phyloP scores from a whole-genome alignment of 1,140 invertebrate genomes.

The Cataglyphis hispanica region DNA sequence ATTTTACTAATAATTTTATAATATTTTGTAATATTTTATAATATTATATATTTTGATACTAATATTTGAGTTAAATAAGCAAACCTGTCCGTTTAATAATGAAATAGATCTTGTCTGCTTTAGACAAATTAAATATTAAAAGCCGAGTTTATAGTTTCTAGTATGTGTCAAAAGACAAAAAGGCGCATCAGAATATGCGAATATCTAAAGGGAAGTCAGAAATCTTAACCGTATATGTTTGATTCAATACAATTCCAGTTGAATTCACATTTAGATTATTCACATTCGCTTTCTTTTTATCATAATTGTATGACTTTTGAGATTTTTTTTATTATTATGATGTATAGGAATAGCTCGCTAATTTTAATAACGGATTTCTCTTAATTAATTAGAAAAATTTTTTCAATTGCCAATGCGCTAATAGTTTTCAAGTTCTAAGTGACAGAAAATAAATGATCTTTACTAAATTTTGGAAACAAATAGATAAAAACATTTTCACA shows the following conservation, averaged over 20 bases:
- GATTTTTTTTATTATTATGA: too few species aligned
- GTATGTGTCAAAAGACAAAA: neutral
- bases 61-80: conserved; percentile 14
- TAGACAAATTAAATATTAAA: neutral
- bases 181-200: neutral
- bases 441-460: neutral
- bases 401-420: too few species aligned
- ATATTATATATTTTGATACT: neutral
- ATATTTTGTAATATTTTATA: neutral
- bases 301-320: too few species aligned
- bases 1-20: neutral
- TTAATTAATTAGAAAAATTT: too few species aligned
- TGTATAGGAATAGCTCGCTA: too few species aligned
- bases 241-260: neutral
- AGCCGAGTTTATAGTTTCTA: conserved; percentile 13
- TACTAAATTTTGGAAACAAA: neutral
- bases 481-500: neutral
- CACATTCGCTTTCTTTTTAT: too few species aligned
- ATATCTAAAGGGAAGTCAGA: neutral
- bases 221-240: neutral
- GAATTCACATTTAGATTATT: neutral
- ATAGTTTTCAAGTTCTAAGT: neutral
- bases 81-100: neutral
- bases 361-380: too few species aligned
- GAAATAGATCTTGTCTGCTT: conserved; percentile 10